A percentile compares a stretch with the other conserved stretches of the same genome.
phyloP scores from a whole-genome alignment of 2,113 vertebrate species.

The Grallaria varia region DNA sequence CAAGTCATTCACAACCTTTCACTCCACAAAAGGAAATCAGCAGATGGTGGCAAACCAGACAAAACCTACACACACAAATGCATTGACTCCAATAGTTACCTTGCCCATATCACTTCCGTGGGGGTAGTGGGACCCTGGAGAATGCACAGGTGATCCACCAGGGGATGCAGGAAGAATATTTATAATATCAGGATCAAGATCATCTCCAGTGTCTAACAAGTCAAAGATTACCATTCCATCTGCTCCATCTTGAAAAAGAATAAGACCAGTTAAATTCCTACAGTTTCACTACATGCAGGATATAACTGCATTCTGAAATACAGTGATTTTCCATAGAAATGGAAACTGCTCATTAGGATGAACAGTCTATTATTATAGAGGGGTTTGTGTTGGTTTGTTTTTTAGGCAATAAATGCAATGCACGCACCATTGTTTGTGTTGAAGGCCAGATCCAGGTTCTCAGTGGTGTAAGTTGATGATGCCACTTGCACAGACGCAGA shows the following conservation, averaged over 20 bases:
- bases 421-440: slow-evolving; percentile 90
- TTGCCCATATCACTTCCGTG: slow-evolving; percentile 92
- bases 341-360: neutral
- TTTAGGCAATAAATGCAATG: neutral
- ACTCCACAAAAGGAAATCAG: neutral
- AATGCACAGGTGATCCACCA: slow-evolving; percentile 91
- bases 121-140: slow-evolving; percentile 93
- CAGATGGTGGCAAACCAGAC: neutral
- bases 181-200: slow-evolving; percentile 95
- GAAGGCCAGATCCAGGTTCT: slow-evolving; percentile 92
- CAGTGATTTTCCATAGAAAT: neutral
- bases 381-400: neutral
- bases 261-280: slow-evolving; percentile 1
- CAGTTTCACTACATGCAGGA: neutral
- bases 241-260: slow-evolving; percentile 81
- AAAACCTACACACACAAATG: no score
- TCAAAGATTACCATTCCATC: slow-evolving; percentile 95
- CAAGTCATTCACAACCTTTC: neutral
- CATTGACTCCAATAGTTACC: slow-evolving; percentile 69
- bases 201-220: slow-evolving; percentile 87
- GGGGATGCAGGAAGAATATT: slow-evolving; percentile 95
- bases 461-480: slow-evolving; percentile 85
- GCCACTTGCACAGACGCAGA: slow-evolving; percentile 96
- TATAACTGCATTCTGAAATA: neutral
- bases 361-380: neutral